Percentiles rank a stretch among this genome's conserved stretches.
Evolutionary conservation across 2,888 invertebrate species (phyloP).

Genomic region (Dinocampus coccinellae): DNA sequence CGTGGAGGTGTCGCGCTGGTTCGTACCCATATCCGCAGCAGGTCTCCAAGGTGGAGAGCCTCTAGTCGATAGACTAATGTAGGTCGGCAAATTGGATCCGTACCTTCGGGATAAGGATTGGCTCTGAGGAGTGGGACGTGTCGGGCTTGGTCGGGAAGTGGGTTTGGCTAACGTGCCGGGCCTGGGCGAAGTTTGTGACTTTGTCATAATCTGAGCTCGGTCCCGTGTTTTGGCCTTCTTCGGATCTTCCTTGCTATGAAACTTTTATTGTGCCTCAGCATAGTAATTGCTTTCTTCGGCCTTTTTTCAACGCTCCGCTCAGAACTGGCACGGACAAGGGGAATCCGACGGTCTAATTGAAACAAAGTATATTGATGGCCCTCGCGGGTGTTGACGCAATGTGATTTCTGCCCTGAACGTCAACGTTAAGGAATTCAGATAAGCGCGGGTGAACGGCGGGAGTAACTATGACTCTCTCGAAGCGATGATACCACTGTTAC

Average conservation of each 20-base stretch:
- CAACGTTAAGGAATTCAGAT: constrained; percentile 75
- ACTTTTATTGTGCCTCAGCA: too few relatives aligned
- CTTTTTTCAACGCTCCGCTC: constrained; percentile 67
- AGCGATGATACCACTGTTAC: too few relatives aligned
- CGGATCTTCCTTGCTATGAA: too few relatives aligned
- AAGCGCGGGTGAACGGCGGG: constrained; percentile 74
- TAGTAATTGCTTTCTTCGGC: too few relatives aligned
- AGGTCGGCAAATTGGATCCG: constrained; percentile 74
- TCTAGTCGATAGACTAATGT: constrained; percentile 72
- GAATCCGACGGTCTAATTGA: constrained; percentile 64
- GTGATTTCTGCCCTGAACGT: constrained; percentile 77
- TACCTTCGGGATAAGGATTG: constrained; percentile 72
- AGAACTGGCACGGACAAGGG: constrained; percentile 75
- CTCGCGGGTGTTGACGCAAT: constrained; percentile 73
- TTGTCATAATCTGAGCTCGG: too few relatives aligned
- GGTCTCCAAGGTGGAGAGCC: constrained; percentile 81
- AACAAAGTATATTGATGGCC: constrained; percentile 75
- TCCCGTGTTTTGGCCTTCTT: too few relatives aligned
- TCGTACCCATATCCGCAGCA: constrained; percentile 82
- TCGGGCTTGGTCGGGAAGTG: constrained; percentile 71
- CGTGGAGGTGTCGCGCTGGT: constrained; percentile 69
- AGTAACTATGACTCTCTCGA: constrained; percentile 52
- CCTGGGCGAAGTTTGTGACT: too few relatives aligned
- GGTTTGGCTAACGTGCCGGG: too few relatives aligned
- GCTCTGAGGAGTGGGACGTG: constrained; percentile 78